phyloP scores from a whole-genome alignment of 2,888 invertebrate species.

The Lycophotia porphyrea region DNA sequence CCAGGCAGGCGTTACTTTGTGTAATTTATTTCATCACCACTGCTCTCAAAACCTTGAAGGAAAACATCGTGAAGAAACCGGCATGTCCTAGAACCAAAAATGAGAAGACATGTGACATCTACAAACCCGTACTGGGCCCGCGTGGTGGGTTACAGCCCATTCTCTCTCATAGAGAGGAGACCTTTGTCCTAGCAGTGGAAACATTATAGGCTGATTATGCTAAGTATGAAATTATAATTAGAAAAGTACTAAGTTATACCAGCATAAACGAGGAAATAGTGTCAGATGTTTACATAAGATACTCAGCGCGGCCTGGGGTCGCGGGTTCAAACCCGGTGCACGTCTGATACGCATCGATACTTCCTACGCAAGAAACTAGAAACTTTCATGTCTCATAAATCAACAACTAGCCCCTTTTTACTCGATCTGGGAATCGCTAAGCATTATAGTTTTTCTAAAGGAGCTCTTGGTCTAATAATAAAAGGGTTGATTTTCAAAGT shows the following conservation, averaged over 20 bases:
- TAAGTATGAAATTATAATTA: slow-evolving; percentile 6
- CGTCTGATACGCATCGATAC: slow-evolving; percentile 43
- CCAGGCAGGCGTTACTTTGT: no score
- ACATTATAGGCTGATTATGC: no score
- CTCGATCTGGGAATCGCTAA: neutral
- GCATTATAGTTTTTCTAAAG: neutral
- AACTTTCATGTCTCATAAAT: slow-evolving; percentile 13
- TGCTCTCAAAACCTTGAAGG: no score
- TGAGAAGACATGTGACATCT: no score
- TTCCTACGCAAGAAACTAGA: slow-evolving; percentile 40
- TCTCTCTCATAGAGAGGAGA: no score
- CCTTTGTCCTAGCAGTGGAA: no score
- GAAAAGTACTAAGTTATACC: neutral
- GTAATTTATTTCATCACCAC: no score
- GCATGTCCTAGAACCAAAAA: no score
- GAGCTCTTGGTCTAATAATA: no score
- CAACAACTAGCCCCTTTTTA: neutral
- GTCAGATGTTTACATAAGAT: slow-evolving; percentile 40
- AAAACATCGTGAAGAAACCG: no score
- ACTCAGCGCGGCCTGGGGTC: slow-evolving; percentile 21
- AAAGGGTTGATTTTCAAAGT: neutral
- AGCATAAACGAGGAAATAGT: slow-evolving; percentile 20
- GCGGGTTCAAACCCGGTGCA: slow-evolving; percentile 32
- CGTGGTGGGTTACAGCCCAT: no score
- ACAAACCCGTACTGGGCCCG: no score